Evolutionary conservation across 2,888 invertebrate genomes (phyloP), one percentile per base, ranked within the genome.

Genomic region (Amblyteles armatorius): DNA sequence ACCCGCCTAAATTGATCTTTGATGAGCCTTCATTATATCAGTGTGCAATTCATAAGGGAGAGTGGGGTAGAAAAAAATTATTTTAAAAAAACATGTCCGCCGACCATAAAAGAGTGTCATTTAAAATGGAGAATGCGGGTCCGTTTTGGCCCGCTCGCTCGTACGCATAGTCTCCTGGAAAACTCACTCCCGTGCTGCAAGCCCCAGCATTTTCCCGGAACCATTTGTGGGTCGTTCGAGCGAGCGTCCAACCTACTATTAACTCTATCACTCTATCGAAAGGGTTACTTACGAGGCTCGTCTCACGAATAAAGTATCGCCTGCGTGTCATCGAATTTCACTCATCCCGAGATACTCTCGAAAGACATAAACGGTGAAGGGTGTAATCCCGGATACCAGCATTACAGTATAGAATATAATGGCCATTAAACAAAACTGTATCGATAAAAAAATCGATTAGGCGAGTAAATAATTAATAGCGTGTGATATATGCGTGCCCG

Each of bases 261-360:
- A 36, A 40, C 63, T 50, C 33, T n/a, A 33, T 57, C 74, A 48
- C 76, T 76, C 4, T 29, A 29, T 5, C 67, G 68, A 79, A 82
- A 82, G 81, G 79, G 84, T 76, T 76, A 67, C 79, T 57, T 81
- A 76, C 65, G 71, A 57, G 74, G 33, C 52, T 71, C 40, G 26
- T 68, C 60, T 55, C 76, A 40, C 22, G 50, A 68, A 73, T 36
- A 11, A 63, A 79, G 50, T 79, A 82, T 86, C 84, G 44, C 68
- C 2, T 19, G 63, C 33, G 33, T 74, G 48, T 77, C 76, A 79
- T 83, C 71, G 83, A 79, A 83, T 86, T 83, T 78, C 83, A 40
- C 78, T 80, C 50, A 68, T 36, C 40, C 40, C 22, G 68, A 40
- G 52, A 65, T 57, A 22, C 3, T 57, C 68, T 72, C 77, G 77